Evolutionary conservation across 2,888 invertebrate genomes (phyloP).

Genomic region (Prosopocoilus inquinatus): DNA sequence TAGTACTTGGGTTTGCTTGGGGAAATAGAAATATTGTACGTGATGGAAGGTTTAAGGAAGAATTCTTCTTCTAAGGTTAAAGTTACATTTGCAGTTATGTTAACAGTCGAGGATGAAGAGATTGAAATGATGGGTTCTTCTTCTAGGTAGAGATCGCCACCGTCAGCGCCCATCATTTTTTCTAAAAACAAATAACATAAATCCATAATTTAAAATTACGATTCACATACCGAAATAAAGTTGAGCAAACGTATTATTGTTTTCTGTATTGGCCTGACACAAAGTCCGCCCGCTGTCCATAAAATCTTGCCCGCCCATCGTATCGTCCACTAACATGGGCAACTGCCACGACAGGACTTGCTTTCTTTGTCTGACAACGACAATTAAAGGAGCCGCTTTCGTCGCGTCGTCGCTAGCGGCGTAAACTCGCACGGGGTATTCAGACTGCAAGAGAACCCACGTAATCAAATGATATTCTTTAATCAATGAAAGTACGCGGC

Average conservation of each 20-base stretch:
- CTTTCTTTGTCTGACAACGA: constrained; percentile 72
- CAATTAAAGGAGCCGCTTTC: constrained; percentile 62
- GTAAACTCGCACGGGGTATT: constrained; percentile 11
- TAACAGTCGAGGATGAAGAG: constrained; percentile 58
- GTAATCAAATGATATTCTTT: neutral
- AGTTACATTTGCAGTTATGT: constrained; percentile 59
- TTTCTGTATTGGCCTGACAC: constrained; percentile 54
- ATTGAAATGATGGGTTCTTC: constrained; percentile 41
- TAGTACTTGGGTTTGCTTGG: constrained; percentile 52
- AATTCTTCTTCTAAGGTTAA: constrained; percentile 63
- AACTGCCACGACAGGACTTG: constrained; percentile 79
- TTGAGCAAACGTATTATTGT: neutral
- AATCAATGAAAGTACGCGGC: no score
- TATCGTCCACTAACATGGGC: constrained; percentile 61
- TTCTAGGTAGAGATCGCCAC: neutral
- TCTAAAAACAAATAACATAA: no score
- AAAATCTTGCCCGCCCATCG: constrained; percentile 50
- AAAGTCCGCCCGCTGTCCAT: constrained; percentile 61
- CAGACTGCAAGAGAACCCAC: neutral
- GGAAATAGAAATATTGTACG: constrained; percentile 52
- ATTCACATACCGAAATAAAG: neutral
- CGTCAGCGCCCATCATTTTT: no score
- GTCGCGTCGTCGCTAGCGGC: constrained; percentile 42
- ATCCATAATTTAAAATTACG: no score
- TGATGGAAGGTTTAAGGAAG: constrained; percentile 49